Base-by-base conservation (phyloP, 2,888 invertebrate species). In the Lutraria lutraria region DNA sequence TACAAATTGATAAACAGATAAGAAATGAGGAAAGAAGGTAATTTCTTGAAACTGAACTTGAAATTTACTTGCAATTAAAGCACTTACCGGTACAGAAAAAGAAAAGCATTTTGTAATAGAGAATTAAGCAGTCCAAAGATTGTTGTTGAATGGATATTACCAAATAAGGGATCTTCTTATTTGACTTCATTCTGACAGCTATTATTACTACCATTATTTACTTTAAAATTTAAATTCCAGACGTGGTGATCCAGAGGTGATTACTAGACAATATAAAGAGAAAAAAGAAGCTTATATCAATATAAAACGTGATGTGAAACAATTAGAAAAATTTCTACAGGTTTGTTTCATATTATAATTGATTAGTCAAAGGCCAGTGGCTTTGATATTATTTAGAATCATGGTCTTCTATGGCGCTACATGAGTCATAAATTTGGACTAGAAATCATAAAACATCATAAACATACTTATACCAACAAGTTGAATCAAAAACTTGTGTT, bases 21-120 rank as follows among this genome's bases (percentile, higher is more conserved):
- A 92, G 92, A 52, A 92, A 94, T 13, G 95, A 96, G 90, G 96
- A 96, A 90, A 94, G 95, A 91, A 94, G 89, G 96, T 96, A 92
- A 76, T 15, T 16, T 63, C 21, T 63, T n/a, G 2, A 1, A 4
- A n/a, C n/a, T 25, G 63, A 21, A 25, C n/a, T 16, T 63, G 3
- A 56, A 43, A 4, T 43, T 43, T 2, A 43, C 43, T 43, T 43
- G 43, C 43, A 43, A 8, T 43, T 43, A 43, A 2, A 43, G 8
- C 43, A 43, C 43, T 4, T 43, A 8, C 2, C 8, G 43, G 43
- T 43, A 4, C n/a, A n/a, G n/a, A n/a, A n/a, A n/a, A n/a, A n/a
- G n/a, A n/a, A n/a, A n/a, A n/a, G n/a, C n/a, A n/a, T n/a, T n/a
- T n/a, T n/a, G n/a, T n/a, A n/a, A n/a, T n/a, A n/a, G n/a, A 43